Evolutionary conservation across 2,888 invertebrate species (phyloP).

Genomic region (Andricus quercusramuli): DNA sequence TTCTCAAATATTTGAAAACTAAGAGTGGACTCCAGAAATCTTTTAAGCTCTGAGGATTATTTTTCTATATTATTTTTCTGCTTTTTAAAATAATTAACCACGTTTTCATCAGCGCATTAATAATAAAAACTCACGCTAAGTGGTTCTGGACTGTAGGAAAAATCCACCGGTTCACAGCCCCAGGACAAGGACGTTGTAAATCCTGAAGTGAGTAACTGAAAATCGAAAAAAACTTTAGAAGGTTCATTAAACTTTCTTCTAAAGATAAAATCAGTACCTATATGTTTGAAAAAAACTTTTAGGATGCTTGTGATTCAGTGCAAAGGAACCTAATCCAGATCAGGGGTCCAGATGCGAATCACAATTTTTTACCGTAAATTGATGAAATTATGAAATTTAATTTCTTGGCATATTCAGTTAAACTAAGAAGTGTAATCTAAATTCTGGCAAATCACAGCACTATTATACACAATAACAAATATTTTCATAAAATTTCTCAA

Average conservation of each 20-base stretch:
- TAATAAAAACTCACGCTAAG: conserved; percentile 79
- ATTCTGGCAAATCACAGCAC: too few relatives aligned
- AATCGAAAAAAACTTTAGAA: conserved; percentile 51
- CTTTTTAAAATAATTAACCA: conserved; percentile 64
- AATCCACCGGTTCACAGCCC: conserved; percentile 87
- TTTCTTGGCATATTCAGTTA: too few relatives aligned
- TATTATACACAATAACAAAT: too few relatives aligned
- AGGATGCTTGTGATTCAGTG: too few relatives aligned
- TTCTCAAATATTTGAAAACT: too few relatives aligned
- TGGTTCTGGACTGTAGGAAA: conserved; percentile 83
- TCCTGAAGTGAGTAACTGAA: conserved; percentile 83
- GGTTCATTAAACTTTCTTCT: conserved; percentile 24
- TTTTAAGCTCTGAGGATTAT: background rate
- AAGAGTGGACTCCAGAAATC: background rate
- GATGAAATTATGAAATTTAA: too few relatives aligned
- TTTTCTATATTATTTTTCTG: background rate
- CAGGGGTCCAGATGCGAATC: too few relatives aligned
- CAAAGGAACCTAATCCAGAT: too few relatives aligned
- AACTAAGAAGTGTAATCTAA: too few relatives aligned
- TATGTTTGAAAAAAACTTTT: background rate
- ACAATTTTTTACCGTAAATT: too few relatives aligned
- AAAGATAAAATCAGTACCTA: background rate
- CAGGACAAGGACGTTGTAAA: conserved; percentile 83
- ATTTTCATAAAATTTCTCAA: too few relatives aligned
- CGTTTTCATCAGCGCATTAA: conserved; percentile 5